phyloP scores from a whole-genome alignment of 2,888 invertebrate genomes.

The Sturmia bella region DNA sequence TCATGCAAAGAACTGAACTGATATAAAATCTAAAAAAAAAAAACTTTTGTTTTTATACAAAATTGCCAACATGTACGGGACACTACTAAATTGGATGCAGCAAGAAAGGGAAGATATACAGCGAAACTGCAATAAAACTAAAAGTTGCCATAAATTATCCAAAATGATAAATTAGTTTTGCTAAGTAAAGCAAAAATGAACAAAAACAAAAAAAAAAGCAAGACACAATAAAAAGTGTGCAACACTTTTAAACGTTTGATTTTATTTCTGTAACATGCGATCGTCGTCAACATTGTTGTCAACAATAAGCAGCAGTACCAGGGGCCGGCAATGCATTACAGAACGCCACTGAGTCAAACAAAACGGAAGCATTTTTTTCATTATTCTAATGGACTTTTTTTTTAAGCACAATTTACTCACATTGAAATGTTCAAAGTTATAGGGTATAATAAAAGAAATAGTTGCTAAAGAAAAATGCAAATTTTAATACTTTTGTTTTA shows the following conservation, averaged over 20 bases:
- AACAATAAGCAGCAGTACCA: conserved; percentile 15
- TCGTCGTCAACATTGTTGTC: conserved; percentile 35
- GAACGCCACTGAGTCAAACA: neutral
- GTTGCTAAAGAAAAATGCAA: conserved; percentile 5
- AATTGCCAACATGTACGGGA: conserved; percentile 13
- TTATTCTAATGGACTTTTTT: neutral
- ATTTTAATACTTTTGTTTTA: conserved; percentile 54
- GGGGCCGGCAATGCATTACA: conserved; percentile 30
- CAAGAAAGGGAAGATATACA: neutral
- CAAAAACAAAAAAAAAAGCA: conserved; percentile 16
- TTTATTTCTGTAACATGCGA: conserved; percentile 44
- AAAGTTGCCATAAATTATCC: conserved; percentile 78
- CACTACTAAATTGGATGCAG: conserved; percentile 24
- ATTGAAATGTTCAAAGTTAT: neutral
- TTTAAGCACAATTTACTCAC: too few relatives aligned
- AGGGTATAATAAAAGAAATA: neutral
- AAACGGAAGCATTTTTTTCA: conserved; percentile 57
- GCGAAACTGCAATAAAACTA: conserved; percentile 52
- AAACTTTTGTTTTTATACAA: conserved; percentile 46
- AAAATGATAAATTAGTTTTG: conserved; percentile 79
- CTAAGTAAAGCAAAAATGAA: conserved; percentile 2
- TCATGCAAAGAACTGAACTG: conserved; percentile 3
- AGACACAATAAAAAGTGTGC: neutral
- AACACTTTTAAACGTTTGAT: conserved; percentile 11
- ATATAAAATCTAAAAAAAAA: neutral